Base-by-base conservation (phyloP, 1,140 invertebrate species). In the Parapsyche elsis region DNA sequence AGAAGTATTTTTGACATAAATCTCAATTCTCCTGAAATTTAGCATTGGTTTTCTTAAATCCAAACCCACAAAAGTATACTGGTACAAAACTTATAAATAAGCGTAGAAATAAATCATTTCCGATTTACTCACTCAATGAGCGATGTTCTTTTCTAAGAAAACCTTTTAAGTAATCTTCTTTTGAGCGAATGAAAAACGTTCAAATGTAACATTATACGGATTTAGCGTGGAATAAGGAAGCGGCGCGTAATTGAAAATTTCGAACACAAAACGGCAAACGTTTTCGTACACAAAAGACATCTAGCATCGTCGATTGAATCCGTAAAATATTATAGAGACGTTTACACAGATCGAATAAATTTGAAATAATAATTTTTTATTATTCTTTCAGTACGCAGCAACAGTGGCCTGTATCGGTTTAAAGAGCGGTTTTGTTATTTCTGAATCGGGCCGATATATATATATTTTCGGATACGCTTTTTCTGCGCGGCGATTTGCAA, bases 101-200 rank as follows among this genome's bases (percentile, higher is more conserved):
- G 16, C 2, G 49, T 53, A 16, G 16, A 53, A 10, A 53, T 53
- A 53, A 12, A 53, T 53, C 49, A 53, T 53, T 53, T 53, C 49
- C 49, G 49, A 53, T 53, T 53, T 16, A 53, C 49, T 53, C 49
- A n/a, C n/a, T 53, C 49, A 16, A 53, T 53, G 16, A 16, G 16
- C 12, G 16, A 12, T 53, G 12, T 53, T 53, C 49, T 53, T 53
- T 53, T 53, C 49, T 53, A 2, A 53, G 49, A 53, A 53, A 53
- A 53, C 49, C 49, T 53, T 53, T 53, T 53, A 53, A 53, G 49
- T 53, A 53, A 53, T 53, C 49, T 53, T 10, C 49, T 53, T 53
- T 53, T 53, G 49, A 53, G 10, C 49, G 49, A 53, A 53, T 53
- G 49, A 53, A 53, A 53, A 53, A 53, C 49, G 49, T 53, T 53